phyloP scores from a whole-genome alignment of 2,113 vertebrate genomes.

The Cygnus atratus region DNA sequence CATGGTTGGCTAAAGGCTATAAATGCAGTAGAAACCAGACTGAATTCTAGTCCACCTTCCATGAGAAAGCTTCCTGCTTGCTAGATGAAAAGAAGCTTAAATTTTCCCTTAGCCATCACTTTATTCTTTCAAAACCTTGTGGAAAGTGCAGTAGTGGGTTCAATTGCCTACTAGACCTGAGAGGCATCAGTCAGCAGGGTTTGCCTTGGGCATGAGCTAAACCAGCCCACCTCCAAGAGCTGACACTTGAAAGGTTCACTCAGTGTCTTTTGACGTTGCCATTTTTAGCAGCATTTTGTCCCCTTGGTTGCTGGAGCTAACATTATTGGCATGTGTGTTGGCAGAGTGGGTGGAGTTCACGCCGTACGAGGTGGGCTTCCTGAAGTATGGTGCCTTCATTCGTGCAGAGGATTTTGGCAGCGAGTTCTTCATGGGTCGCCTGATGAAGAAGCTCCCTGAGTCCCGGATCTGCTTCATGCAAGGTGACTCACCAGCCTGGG shows the following conservation, averaged over 20 bases:
- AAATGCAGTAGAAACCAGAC: background rate
- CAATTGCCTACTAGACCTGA: background rate
- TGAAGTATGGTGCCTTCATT: conserved; percentile 85
- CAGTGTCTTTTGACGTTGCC: fast-evolving
- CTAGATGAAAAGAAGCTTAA: background rate
- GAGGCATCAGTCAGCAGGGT: background rate
- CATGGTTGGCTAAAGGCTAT: background rate
- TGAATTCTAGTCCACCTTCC: background rate
- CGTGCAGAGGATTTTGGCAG: conserved; percentile 84
- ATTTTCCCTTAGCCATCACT: background rate
- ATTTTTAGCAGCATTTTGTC: fast-evolving
- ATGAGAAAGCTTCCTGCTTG: background rate
- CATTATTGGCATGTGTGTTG: background rate
- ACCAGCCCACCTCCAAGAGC: fast-evolving
- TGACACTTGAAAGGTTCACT: background rate
- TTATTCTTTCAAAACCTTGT: background rate
- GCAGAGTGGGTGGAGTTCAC: conserved; percentile 90
- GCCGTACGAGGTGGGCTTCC: conserved; percentile 84
- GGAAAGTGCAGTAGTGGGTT: background rate
- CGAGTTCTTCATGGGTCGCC: conserved; percentile 84
- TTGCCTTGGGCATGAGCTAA: background rate
- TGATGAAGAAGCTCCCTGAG: conserved; percentile 84
- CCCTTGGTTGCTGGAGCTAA: background rate
- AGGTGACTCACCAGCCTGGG: conserved; percentile 62
- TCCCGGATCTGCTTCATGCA: conserved; percentile 83